phyloP scores from a whole-genome alignment of 2,113 vertebrate species.

The Nanorana parkeri region DNA sequence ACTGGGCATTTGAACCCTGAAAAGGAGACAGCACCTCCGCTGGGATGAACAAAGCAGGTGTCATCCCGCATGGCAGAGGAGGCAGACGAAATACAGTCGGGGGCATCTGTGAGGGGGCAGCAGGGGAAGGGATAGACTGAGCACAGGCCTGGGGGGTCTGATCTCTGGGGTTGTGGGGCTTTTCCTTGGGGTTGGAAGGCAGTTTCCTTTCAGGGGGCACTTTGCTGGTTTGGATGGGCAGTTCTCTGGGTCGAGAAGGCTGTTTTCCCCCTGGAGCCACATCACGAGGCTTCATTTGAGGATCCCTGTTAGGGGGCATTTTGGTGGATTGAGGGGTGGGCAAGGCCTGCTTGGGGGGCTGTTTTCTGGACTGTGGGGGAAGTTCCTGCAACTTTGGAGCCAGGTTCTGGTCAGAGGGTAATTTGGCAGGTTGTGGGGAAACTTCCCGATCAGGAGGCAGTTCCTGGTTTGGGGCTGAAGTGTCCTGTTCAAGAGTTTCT shows the following conservation, averaged over 20 bases:
- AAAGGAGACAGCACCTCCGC: conserved; percentile 55
- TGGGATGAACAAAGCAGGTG: conserved; percentile 52
- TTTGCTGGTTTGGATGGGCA: conserved; percentile 57
- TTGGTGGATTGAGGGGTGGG: conserved; percentile 52
- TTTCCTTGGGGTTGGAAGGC: conserved; percentile 56
- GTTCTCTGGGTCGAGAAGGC: conserved; percentile 55
- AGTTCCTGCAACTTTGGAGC: conserved; percentile 55
- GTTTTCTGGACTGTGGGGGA: conserved; percentile 56
- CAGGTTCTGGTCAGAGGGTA: conserved; percentile 57
- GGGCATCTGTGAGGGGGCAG: conserved; percentile 56
- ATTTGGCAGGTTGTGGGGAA: conserved; percentile 52
- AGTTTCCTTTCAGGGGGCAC: conserved; percentile 56
- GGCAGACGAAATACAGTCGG: conserved; percentile 54
- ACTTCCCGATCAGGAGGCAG: conserved; percentile 52
- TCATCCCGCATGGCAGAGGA: conserved; percentile 55
- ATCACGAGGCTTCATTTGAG: conserved; percentile 55
- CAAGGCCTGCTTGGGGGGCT: conserved; percentile 54
- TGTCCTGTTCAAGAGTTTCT: conserved; percentile 55
- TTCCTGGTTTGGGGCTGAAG: conserved; percentile 51
- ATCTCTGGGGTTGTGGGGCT: conserved; percentile 56
- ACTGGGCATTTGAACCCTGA: conserved; percentile 52
- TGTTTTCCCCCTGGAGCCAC: conserved; percentile 53
- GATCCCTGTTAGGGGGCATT: conserved; percentile 53
- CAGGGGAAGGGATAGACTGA: conserved; percentile 54
- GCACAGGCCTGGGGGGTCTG: conserved; percentile 51